Conservation (phyloP, 2,888 invertebrate species). For the Drosophila neotestacea region DNA sequence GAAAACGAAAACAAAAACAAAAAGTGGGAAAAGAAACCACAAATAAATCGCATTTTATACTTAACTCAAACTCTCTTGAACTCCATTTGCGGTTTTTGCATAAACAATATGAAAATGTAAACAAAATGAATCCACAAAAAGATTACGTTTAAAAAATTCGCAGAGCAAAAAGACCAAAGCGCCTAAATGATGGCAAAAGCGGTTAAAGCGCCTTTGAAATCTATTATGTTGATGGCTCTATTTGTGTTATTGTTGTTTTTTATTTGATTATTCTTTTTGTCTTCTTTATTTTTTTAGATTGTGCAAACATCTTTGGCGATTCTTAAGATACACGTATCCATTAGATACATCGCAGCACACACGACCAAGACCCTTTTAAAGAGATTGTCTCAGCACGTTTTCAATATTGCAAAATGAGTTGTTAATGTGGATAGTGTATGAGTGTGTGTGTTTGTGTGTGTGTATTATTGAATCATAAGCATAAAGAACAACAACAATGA, state of each 20-base stretch:
- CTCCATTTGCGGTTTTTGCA: constrained; percentile 50
- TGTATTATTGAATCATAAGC: constrained; percentile 59
- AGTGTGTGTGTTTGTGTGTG: constrained; percentile 26
- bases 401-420: constrained; percentile 74
- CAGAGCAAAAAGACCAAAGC: neutral
- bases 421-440: constrained; percentile 25
- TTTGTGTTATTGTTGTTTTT: constrained; percentile 31
- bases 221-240: constrained; percentile 56
- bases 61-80: constrained; percentile 65
- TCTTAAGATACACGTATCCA: constrained; percentile 50
- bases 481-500: constrained; percentile 36
- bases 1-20: constrained; percentile 10
- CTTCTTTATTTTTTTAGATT: constrained; percentile 26
- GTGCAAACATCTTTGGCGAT: constrained; percentile 56
- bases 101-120: constrained; percentile 36
- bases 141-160: neutral
- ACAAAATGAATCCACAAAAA: constrained; percentile 27
- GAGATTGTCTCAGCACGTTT: constrained; percentile 74
- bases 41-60: constrained; percentile 59
- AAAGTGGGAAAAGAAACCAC: constrained; percentile 54
- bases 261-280: constrained; percentile 33
- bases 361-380: constrained; percentile 68
- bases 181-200: constrained; percentile 24
- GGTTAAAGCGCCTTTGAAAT: constrained; percentile 34
- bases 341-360: constrained; percentile 38